Evolutionary conservation across 2,888 invertebrate species (phyloP), one percentile per base, ranked within the genome.

Genomic region (Drosophila peninsularis): DNA sequence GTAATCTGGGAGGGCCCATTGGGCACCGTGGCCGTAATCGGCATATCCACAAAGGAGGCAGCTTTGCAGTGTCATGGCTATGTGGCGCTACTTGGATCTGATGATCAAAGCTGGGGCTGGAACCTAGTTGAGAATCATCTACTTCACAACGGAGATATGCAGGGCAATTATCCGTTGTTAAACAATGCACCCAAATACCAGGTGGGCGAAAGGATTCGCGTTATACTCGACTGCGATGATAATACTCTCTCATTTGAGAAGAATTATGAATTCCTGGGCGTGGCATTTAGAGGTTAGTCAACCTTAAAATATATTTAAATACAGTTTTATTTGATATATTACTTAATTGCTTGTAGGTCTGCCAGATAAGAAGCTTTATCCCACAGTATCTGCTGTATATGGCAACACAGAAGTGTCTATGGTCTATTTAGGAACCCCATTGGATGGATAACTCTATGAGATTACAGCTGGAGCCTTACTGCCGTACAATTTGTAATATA

Each of bases 51-150:
- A 1, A 97, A 97, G 93, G 98, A 99, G 91, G 98, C 99, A 11
- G 95, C 97, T 41, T 93, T 99, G 72, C 97, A 99, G 92, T 97
- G 97, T 92, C 97, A 96, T 89, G 99, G 99, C 61, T 99, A 99
- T 93, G 96, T 98, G 55, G 97, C 98, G 10, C 93, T 99, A 66
- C 93, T 99, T 73, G 99, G 99, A 34, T 96, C 97, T 6, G 98
- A 99, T 93, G 97, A 98, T 91, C 97, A 99, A 92, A 98, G 98
- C 90, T 99, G 99, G 99, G 99, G 99, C 14, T 99, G 99, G 99
- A 99, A 99, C 94, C 94, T 99, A 85, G 99, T 99, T 55, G 99
- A 99, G 93, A 99, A 99, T 94, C 96, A 97, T 93, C 94, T 99
- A 81, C 93, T 99, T 85, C 99, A 99, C 92, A 98, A 98, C 94